Evolutionary conservation across 30 jellyfish, hydroid and myxozoan species (phyloP).

Genomic region (Pseudorhiza aurosa): DNA sequence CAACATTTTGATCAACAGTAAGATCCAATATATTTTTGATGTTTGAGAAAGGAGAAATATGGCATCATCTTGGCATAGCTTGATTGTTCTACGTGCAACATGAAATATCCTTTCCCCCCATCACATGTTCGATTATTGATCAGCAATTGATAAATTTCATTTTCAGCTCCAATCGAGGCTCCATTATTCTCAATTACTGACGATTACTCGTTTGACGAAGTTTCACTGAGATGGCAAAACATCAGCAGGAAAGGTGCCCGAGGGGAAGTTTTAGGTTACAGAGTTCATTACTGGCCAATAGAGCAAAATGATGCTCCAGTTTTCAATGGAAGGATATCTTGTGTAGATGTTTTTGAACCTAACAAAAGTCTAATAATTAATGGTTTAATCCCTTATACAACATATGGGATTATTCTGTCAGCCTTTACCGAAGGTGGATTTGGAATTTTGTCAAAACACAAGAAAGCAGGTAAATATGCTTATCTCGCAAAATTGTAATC

Average conservation of each 20-base stretch:
- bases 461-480: slow-evolving; percentile 1
- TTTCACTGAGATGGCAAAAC: slow-evolving; percentile 37
- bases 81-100: too few species aligned
- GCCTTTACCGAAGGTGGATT: slow-evolving; percentile 70
- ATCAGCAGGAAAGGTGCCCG: slow-evolving; percentile 35
- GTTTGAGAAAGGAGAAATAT: too few species aligned
- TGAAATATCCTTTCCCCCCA: too few species aligned
- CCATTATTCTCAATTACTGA: slow-evolving; percentile 25
- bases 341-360: slow-evolving; percentile 30
- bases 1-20: too few species aligned
- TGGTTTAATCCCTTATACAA: slow-evolving; percentile 37
- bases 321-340: neutral
- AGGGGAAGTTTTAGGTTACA: slow-evolving; percentile 60
- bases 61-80: too few species aligned
- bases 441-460: slow-evolving; percentile 34
- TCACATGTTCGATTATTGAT: too few species aligned
- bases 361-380: slow-evolving; percentile 22
- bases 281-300: slow-evolving; percentile 41
- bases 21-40: too few species aligned
- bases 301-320: slow-evolving; percentile 34
- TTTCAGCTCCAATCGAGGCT: slow-evolving; percentile 58
- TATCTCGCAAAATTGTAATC: neutral
- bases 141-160: too few species aligned
- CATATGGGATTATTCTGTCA: slow-evolving; percentile 21
- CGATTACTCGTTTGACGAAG: slow-evolving; percentile 17